Conservation (phyloP, 2,888 invertebrate species). For the Stomorhina lunata region DNA sequence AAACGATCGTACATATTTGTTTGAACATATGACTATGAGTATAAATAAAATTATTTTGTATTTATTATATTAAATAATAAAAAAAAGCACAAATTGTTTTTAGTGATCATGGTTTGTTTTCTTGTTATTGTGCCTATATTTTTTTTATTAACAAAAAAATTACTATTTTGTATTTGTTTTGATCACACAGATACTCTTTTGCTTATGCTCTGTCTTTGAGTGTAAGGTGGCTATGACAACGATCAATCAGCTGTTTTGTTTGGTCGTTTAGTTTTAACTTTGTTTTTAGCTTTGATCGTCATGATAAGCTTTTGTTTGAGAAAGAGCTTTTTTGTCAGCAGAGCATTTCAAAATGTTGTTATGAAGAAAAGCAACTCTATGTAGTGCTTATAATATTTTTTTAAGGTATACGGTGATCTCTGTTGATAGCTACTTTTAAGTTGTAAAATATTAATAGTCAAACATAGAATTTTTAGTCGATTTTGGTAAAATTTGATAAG, state of each 20-base stretch:
- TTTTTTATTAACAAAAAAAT: constrained; percentile 28
- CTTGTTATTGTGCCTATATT: background rate
- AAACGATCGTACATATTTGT: background rate
- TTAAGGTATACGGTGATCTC: no score
- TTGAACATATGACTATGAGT: background rate
- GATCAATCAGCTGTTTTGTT: constrained; percentile 29
- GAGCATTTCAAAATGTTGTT: constrained; percentile 17
- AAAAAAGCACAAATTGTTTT: constrained; percentile 37
- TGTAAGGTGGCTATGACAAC: background rate
- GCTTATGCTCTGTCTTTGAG: background rate
- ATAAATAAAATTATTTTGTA: no score
- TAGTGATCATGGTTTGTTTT: constrained; percentile 45
- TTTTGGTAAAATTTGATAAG: no score
- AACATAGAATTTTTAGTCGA: no score
- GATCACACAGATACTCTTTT: background rate
- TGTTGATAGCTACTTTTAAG: no score
- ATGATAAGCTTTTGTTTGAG: constrained; percentile 21
- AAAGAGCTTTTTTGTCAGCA: constrained; percentile 41
- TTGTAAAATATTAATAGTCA: no score
- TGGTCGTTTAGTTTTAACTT: constrained; percentile 14
- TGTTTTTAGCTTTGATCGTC: constrained; percentile 1
- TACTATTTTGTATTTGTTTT: background rate
- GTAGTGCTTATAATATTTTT: no score
- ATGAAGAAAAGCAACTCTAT: constrained; percentile 15
- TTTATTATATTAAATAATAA: no score